Conservation (phyloP, 2,888 invertebrate genomes). For the Ennomos quercinarius region DNA sequence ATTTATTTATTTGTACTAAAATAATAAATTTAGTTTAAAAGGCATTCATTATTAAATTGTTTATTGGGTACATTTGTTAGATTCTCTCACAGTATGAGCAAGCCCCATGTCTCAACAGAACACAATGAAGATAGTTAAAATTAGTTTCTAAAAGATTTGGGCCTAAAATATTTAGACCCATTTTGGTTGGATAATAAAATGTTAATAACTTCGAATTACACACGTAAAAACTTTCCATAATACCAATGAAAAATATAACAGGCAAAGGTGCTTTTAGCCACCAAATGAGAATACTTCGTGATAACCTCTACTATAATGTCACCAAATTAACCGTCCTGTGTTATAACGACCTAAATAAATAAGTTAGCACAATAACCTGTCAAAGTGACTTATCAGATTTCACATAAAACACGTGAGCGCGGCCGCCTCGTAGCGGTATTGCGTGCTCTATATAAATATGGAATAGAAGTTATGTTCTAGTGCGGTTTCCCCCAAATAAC, state of each 20-base stretch:
- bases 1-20: too few species aligned
- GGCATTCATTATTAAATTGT: too few species aligned
- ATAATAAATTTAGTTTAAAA: too few species aligned
- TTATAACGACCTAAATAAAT: conserved; percentile 28
- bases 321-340: conserved; percentile 24
- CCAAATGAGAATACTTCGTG: conserved; percentile 19
- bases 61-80: too few species aligned
- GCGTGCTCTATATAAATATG: conserved; percentile 23
- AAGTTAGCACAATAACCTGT: conserved; percentile 28
- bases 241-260: background rate
- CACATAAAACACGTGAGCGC: conserved; percentile 26
- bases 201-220: too few species aligned
- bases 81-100: too few species aligned
- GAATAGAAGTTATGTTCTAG: conserved; percentile 26
- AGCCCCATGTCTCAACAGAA: too few species aligned
- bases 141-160: too few species aligned
- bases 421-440: conserved; percentile 5
- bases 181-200: too few species aligned
- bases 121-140: too few species aligned
- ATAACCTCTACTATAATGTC: conserved; percentile 20
- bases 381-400: conserved; percentile 32
- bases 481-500: conserved; percentile 47
- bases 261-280: background rate
- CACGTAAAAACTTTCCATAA: too few species aligned
- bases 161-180: too few species aligned